Evolutionary conservation across 2,113 vertebrate genomes (phyloP).

Genomic region (Cyanoderma ruficeps): DNA sequence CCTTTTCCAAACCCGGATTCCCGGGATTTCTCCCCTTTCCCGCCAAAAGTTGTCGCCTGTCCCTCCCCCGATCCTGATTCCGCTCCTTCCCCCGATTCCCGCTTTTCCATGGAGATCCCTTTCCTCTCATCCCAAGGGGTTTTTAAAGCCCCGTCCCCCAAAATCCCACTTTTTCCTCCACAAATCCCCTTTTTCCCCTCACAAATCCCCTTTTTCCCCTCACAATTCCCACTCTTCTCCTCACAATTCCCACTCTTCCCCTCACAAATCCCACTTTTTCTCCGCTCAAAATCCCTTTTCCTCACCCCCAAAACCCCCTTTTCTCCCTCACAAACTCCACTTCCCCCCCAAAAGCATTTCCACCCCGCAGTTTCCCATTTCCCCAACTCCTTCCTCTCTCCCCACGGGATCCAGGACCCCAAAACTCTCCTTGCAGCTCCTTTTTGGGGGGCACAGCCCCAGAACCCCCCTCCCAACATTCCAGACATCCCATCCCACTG

Average conservation of each 20-base stretch:
- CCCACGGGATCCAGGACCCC: no score
- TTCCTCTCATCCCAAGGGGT: fast-evolving
- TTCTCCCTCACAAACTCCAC: not conserved
- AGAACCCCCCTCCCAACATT: no score
- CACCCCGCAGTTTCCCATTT: no score
- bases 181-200: not conserved
- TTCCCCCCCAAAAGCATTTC: no score
- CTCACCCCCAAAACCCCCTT: no score
- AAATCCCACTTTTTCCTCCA: not conserved
- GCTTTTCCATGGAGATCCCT: not conserved
- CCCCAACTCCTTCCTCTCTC: no score
- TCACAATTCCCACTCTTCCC: not conserved
- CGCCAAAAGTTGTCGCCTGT: not conserved
- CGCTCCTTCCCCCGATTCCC: not conserved
- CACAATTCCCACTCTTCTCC: not conserved
- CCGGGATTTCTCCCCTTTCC: not conserved
- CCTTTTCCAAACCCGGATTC: fast-evolving
- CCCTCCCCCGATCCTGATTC: not conserved
- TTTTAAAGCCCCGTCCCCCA: fast-evolving
- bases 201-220: not conserved
- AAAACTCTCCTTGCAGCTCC: no score
- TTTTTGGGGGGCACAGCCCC: no score
- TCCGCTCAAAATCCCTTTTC: no score
- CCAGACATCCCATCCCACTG: no score
- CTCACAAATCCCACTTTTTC: no score